Evolutionary conservation across 2,113 vertebrate species (phyloP).

Genomic region (Nannobrachium achirus): DNA sequence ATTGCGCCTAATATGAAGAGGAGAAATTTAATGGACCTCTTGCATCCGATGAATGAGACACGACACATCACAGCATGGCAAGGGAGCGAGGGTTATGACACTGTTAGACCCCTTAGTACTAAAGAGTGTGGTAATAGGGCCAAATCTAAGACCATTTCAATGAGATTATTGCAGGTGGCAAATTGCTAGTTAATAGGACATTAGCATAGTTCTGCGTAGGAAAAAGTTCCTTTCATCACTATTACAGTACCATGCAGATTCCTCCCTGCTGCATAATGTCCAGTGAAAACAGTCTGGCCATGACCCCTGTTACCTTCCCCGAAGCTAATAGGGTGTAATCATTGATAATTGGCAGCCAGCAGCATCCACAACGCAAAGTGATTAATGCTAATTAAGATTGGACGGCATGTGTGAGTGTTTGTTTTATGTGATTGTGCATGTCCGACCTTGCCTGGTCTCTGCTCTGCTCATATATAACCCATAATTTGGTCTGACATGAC

Average conservation of each 20-base stretch:
- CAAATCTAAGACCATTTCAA: not conserved
- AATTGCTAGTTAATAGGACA: slow-evolving; percentile 36
- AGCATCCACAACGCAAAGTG: slow-evolving; percentile 65
- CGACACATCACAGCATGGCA: not conserved
- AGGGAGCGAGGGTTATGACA: not conserved
- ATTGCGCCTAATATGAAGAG: slow-evolving; percentile 29
- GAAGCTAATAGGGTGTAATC: slow-evolving; percentile 60
- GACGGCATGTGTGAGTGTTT: slow-evolving; percentile 26
- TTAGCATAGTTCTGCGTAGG: slow-evolving; percentile 29
- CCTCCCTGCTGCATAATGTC: slow-evolving; percentile 23
- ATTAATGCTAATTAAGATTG: slow-evolving; percentile 72
- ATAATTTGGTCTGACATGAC: too few relatives aligned
- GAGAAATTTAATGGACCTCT: not conserved
- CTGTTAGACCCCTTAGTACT: slow-evolving; percentile 1
- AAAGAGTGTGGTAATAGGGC: not conserved
- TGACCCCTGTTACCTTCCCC: slow-evolving; percentile 62
- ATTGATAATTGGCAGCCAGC: slow-evolving; percentile 74
- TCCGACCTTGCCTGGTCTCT: slow-evolving; percentile 46
- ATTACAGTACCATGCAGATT: slow-evolving; percentile 14
- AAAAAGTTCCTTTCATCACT: slow-evolving; percentile 17
- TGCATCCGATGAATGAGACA: not conserved
- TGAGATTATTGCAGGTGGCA: slow-evolving; percentile 29
- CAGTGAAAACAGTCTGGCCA: slow-evolving; percentile 31
- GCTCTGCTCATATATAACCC: not conserved
- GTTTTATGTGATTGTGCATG: slow-evolving; percentile 13